Conservation (phyloP, 2,113 vertebrate genomes). For the Pseudorectes ferrugineus region DNA sequence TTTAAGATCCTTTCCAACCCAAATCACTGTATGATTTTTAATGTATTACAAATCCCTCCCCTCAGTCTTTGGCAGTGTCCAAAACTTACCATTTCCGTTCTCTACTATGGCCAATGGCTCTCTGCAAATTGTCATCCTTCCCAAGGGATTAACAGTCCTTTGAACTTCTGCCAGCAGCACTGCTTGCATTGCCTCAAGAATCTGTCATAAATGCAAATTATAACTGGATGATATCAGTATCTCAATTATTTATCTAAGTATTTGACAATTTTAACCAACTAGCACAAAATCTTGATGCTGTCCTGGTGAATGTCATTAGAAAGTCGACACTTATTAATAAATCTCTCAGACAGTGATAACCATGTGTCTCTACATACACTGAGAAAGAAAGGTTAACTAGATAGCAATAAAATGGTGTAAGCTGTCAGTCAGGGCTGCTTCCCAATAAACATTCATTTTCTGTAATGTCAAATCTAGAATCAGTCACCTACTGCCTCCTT, state of each 20-base stretch:
- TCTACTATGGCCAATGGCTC: neutral
- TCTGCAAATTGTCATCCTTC: neutral
- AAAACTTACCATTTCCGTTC: conserved; percentile 4
- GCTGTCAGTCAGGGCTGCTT: neutral
- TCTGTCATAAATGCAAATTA: conserved; percentile 51
- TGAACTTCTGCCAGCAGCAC: conserved; percentile 76
- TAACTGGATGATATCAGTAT: neutral
- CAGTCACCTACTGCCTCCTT: neutral
- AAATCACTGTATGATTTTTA: neutral
- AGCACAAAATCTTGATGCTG: neutral
- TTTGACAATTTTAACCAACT: neutral
- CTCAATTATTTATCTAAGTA: neutral
- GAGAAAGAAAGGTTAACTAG: neutral
- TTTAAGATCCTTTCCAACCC: too few relatives aligned
- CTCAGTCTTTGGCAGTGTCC: neutral
- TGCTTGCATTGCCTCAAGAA: conserved; percentile 74
- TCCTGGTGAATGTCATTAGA: neutral
- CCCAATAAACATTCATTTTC: neutral
- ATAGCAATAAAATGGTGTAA: neutral
- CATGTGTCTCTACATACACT: neutral
- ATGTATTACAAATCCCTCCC: neutral
- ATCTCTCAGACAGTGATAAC: neutral
- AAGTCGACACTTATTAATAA: neutral
- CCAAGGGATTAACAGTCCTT: conserved; percentile 40
- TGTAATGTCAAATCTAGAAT: neutral